Evolutionary conservation across 1,140 invertebrate genomes (phyloP), one percentile per base, ranked within the genome.

Genomic region (Calycopis cecrops): DNA sequence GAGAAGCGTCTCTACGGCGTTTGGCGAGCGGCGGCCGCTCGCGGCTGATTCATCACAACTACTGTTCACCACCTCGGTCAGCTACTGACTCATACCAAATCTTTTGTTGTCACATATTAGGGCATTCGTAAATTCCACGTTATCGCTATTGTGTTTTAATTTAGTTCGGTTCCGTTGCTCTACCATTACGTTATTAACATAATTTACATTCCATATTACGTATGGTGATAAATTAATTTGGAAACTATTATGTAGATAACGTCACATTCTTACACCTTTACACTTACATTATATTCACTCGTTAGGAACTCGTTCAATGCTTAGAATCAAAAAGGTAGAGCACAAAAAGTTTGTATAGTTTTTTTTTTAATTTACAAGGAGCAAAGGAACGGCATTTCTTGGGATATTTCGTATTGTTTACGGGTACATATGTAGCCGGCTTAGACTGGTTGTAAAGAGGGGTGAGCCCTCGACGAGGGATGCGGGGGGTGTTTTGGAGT

Each of bases 41-140:
- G 66, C 67, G 62, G 65, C 68, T 77, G 79, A 80, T 78, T 80
- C 71, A 76, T 80, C 73, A 79, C 72, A 69, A 68, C 60, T 68
- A 63, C 68, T 57, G 64, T 53, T 35, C 55, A 50, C 59, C 72
- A 60, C 50, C 34, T 57, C 55, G 48, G 53, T 35, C 35, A 55
- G 60, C 53, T 52, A 51, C 50, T 65, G 68, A 70, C 60, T 70
- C 68, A 70, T 55, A 50, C 48, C 53, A 35, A 16, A 40, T 55
- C 55, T 64, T 59, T 64, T 64, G 59, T 64, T 52, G 40, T 44
- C 40, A 44, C 40, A 44, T 44, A 44, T 44, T 16, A 44, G 40
- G 40, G 40, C 40, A 16, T 44, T 44, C 17, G 40, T 14, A 28
- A 9, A 44, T 44, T 44, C 40, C 40, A 16, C 40, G 40, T 9